Evolutionary conservation across 2,888 invertebrate species (phyloP).

Genomic region (Sarcophaga caerulescens): DNA sequence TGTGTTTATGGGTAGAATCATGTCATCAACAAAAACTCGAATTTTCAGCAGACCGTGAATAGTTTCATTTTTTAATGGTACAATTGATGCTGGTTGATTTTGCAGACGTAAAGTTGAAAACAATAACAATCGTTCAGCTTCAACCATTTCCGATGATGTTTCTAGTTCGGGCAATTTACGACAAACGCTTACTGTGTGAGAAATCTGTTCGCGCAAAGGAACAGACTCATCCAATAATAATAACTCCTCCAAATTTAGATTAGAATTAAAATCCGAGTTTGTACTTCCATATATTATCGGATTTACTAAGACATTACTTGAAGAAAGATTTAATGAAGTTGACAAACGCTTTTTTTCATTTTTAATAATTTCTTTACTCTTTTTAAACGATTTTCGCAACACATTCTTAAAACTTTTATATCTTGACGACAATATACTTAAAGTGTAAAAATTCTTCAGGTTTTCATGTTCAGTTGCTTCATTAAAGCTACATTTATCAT

Average conservation of each 20-base stretch:
- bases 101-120: slow-evolving; percentile 76
- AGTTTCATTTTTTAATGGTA: background rate
- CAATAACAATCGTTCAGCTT: slow-evolving; percentile 82
- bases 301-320: slow-evolving; percentile 22
- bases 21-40: slow-evolving; percentile 73
- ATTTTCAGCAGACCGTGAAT: slow-evolving; percentile 30
- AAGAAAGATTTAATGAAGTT: slow-evolving; percentile 67
- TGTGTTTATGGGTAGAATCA: slow-evolving; percentile 76
- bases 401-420: slow-evolving; percentile 77
- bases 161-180: slow-evolving; percentile 81
- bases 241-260: slow-evolving; percentile 74
- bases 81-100: slow-evolving; percentile 4
- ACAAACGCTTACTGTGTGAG: slow-evolving; percentile 82
- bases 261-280: slow-evolving; percentile 33
- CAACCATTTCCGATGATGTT: slow-evolving; percentile 82
- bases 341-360: slow-evolving; percentile 75
- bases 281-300: slow-evolving; percentile 15
- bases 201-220: slow-evolving; percentile 78
- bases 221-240: slow-evolving; percentile 72
- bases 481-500: slow-evolving; percentile 30
- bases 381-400: slow-evolving; percentile 78
- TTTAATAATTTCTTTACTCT: slow-evolving; percentile 75
- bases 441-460: background rate
- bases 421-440: slow-evolving; percentile 66
- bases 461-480: slow-evolving; percentile 38